Evolutionary conservation across 2,113 vertebrate genomes (phyloP).

Genomic region (Ictidomys tridecemlineatus): DNA sequence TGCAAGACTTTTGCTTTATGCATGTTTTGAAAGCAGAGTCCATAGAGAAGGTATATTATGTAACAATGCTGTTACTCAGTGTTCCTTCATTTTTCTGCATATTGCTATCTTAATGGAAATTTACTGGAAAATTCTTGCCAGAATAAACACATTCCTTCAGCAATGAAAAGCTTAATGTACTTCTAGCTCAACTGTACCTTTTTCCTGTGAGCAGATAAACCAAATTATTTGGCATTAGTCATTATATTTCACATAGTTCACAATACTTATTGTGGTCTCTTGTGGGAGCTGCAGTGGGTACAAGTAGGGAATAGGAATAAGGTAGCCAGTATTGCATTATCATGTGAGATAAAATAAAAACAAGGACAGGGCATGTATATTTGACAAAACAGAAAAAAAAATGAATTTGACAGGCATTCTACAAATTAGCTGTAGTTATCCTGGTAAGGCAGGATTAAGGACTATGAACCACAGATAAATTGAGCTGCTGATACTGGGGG

Average conservation of each 20-base stretch:
- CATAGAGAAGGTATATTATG: constrained; percentile 22
- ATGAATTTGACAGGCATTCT: not conserved
- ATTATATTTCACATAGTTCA: constrained; percentile 36
- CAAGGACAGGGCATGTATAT: not conserved
- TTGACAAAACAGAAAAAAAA: not conserved
- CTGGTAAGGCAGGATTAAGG: not conserved
- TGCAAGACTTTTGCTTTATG: constrained; percentile 50
- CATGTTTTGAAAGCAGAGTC: constrained; percentile 41
- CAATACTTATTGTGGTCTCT: not conserved
- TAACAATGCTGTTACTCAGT: constrained; percentile 48
- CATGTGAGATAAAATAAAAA: not conserved
- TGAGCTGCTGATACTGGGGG: not conserved
- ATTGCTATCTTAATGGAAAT: constrained; percentile 77
- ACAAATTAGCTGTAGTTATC: not conserved
- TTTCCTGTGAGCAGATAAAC: constrained; percentile 72
- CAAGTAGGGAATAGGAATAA: not conserved
- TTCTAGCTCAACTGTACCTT: constrained; percentile 60
- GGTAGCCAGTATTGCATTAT: not conserved
- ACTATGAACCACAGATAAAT: not conserved
- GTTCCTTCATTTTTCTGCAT: constrained; percentile 52
- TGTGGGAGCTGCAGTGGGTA: not conserved
- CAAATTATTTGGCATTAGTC: constrained; percentile 69
- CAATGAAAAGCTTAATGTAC: constrained; percentile 59
- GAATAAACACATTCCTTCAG: constrained; percentile 78
- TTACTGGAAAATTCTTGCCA: constrained; percentile 73